Conservation (phyloP, 2,113 vertebrate species). For the Larimichthys crocea region DNA sequence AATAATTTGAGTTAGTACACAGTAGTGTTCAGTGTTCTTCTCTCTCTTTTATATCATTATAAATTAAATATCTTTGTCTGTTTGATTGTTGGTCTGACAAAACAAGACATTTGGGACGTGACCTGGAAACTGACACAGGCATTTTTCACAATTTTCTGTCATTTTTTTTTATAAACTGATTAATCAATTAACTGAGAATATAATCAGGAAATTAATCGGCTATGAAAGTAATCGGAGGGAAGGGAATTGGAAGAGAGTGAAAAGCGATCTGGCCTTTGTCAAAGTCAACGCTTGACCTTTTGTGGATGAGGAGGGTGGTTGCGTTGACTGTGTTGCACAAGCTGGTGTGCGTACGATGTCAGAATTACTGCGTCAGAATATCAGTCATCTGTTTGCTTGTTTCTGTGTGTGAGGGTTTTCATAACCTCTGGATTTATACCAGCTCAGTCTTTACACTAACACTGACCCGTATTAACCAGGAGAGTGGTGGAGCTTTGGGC, state of each 20-base stretch:
- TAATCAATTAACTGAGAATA: background rate
- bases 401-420: conserved; percentile 58
- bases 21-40: background rate
- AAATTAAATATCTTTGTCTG: background rate
- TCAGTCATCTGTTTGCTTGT: conserved; percentile 63
- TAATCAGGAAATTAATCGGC: background rate
- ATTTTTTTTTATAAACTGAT: background rate
- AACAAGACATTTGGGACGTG: background rate
- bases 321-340: conserved; percentile 59
- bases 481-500: conserved; percentile 26
- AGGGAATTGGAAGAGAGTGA: conserved; percentile 38
- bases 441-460: conserved; percentile 39
- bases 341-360: conserved; percentile 52
- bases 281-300: conserved; percentile 82
- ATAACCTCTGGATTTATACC: conserved; percentile 61
- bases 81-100: background rate
- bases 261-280: conserved; percentile 80
- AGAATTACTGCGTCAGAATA: conserved; percentile 59
- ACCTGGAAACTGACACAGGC: background rate
- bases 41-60: background rate
- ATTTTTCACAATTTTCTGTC: background rate
- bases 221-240: background rate
- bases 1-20: background rate
- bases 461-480: conserved; percentile 60
- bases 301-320: conserved; percentile 63